Base-by-base conservation (phyloP, 2,113 vertebrate genomes). In the Osmerus eperlanus region DNA sequence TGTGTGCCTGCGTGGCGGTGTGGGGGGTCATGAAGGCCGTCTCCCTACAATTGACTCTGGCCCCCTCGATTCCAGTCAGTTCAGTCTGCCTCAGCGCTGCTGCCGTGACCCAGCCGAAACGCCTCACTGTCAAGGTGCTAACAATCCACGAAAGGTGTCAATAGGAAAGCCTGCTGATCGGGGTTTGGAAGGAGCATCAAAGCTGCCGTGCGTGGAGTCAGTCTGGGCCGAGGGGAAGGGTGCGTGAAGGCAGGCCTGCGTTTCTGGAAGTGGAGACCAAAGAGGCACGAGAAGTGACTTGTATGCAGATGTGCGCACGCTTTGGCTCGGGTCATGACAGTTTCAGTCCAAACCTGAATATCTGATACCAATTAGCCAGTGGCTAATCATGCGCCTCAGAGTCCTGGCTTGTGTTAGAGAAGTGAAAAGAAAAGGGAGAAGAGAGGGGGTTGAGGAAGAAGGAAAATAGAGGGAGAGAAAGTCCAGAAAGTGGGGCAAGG, bases 291-390 rank as follows among this genome's bases (percentile, higher is more conserved):
- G 72, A 67, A 68, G 67, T 67, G 59, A 78, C 32, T 73, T 69
- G 56, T 18, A 36, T 76, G 73, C 87, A 87, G 85, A 90, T 87
- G 84, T 87, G 85, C 83, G 81, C 81, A 77, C 74, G 60, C 78
- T 79, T 81, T 87, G 86, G 87, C 84, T 84, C 55, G 25, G 36
- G 79, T 65, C 62, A 32, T 29, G 79, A 66, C 62, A 0, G 74
- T 54, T 68, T 76, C 56, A 28, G 81, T 88, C 86, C 87, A 90
- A 84, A 87, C 90, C 87, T 87, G 78, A 74, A 72, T 85, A 91
- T 90, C 88, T 92, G 90, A 87, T 88, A 86, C 86, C 89, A 91
- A 89, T 91, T 91, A 91, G 85, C 78, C 70, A 72, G 66, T 67
- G 70, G 67, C 82, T 88, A 89, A 89, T 91, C 89, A 88, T 81